A percentile compares a stretch with the other conserved stretches of the same genome.
Conservation (phyloP, 2,113 vertebrate genomes). For the Rhinoderma darwinii region DNA sequence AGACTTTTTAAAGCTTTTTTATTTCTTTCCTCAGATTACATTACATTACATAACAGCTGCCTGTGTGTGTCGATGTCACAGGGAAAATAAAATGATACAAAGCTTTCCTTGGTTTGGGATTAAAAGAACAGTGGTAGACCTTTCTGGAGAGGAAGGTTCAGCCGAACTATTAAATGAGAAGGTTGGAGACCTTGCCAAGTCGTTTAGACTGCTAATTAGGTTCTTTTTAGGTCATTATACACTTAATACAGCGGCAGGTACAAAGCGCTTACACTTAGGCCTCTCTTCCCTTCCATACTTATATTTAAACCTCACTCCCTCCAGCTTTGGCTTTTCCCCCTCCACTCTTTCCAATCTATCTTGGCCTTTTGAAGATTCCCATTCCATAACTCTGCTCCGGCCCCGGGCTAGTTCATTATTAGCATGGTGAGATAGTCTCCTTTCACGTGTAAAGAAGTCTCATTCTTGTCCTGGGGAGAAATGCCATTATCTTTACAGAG, state of each 20-base stretch:
- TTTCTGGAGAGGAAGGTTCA: neutral
- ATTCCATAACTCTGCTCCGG: neutral
- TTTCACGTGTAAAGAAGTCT: slow-evolving; percentile 36
- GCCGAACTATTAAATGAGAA: neutral
- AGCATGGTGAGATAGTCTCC: slow-evolving; percentile 29
- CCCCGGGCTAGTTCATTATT: slow-evolving; percentile 47
- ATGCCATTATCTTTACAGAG: slow-evolving; percentile 44
- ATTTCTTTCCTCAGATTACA: neutral
- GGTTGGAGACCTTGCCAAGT: slow-evolving; percentile 2
- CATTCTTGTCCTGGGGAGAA: slow-evolving; percentile 37
- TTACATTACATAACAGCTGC: slow-evolving; percentile 27
- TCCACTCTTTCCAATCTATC: slow-evolving; percentile 2
- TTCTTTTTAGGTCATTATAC: slow-evolving; percentile 40
- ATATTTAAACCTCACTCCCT: neutral
- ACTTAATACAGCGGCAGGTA: slow-evolving; percentile 26
- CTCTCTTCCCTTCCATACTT: neutral
- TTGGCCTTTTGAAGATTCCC: slow-evolving; percentile 37
- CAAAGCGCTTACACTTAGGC: neutral
- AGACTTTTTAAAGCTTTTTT: neutral
- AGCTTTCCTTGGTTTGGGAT: neutral
- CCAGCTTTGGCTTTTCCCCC: slow-evolving; percentile 1
- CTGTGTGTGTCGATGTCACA: neutral
- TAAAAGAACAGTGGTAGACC: slow-evolving; percentile 10
- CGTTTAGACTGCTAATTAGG: slow-evolving; percentile 40
- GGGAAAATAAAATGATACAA: slow-evolving; percentile 2